These are phyloP conservation scores for Vidua macroura DNA, from an alignment of 2,113 vertebrate species.

Conservation along the genomic window DNA sequence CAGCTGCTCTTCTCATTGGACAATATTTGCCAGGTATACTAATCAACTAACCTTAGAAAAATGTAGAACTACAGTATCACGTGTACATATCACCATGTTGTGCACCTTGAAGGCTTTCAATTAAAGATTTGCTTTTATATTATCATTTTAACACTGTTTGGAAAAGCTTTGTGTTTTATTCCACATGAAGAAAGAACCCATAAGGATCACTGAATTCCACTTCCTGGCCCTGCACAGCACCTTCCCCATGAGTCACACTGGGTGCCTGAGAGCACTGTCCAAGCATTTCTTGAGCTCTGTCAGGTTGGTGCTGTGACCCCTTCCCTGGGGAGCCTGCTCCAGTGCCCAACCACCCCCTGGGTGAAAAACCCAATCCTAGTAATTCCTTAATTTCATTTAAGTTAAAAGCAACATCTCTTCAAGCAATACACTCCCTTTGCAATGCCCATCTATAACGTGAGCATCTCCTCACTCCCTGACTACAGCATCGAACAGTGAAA, in stretches of 20 bases:
- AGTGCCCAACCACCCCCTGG: neutral
- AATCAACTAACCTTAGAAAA: neutral
- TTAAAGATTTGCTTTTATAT: neutral
- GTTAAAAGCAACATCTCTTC: neutral
- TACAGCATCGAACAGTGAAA: neutral
- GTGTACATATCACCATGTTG: rapidly evolving
- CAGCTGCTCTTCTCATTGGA: neutral
- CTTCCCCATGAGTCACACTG: neutral
- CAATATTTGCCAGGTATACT: neutral
- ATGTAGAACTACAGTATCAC: neutral
- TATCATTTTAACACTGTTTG: neutral
- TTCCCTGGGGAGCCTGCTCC: neutral
- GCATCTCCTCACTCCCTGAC: neutral
- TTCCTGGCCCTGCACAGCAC: neutral
- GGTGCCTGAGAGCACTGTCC: neutral
- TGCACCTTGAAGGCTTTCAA: neutral
- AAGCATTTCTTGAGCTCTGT: neutral
- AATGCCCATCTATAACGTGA: neutral
- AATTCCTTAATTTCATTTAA: neutral
- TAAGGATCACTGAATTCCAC: neutral
- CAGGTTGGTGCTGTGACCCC: neutral
- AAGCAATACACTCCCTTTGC: neutral
- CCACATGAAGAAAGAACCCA: neutral
- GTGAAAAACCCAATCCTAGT: neutral
- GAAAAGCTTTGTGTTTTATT: neutral